phyloP scores from a whole-genome alignment of 2,797 vertebrate genomes.

The Aeoliscus strigatus region DNA sequence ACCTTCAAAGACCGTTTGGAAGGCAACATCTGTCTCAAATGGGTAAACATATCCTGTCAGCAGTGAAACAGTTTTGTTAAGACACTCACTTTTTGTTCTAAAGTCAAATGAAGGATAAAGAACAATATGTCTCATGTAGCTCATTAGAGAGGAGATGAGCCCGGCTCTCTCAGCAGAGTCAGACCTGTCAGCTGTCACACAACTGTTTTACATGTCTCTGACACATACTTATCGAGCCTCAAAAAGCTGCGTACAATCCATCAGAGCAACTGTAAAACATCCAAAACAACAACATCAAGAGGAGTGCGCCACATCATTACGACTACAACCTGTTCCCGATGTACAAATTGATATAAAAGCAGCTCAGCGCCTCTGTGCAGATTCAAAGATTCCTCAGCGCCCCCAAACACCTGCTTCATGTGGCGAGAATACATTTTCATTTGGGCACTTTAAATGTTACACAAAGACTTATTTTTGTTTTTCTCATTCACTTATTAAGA shows the following conservation, averaged over 20 bases:
- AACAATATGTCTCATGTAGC: slow-evolving; percentile 48
- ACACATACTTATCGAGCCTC: slow-evolving; percentile 35
- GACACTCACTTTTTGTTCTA: slow-evolving; percentile 49
- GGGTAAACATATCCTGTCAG: slow-evolving; percentile 40
- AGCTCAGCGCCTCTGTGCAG: slow-evolving; percentile 15
- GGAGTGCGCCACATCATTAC: slow-evolving; percentile 35
- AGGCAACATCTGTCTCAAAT: slow-evolving; percentile 39
- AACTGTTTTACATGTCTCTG: slow-evolving; percentile 51
- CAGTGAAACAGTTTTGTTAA: slow-evolving; percentile 45
- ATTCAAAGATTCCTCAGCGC: slow-evolving; percentile 10
- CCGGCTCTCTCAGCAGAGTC: slow-evolving; percentile 41
- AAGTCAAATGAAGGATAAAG: slow-evolving; percentile 74
- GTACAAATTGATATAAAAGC: slow-evolving; percentile 4
- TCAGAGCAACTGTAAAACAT: slow-evolving; percentile 32
- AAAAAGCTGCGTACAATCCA: slow-evolving; percentile 37
- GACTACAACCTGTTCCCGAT: slow-evolving; percentile 12
- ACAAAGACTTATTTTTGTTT: no score
- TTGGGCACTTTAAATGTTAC: no score
- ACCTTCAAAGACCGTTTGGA: slow-evolving; percentile 46
- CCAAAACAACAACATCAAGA: slow-evolving; percentile 53
- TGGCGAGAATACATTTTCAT: no score
- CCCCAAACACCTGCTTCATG: no score
- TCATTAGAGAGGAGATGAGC: slow-evolving; percentile 66
- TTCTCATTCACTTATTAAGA: no score
- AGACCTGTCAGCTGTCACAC: slow-evolving; percentile 64